A percentile compares a stretch with the other conserved stretches of the same genome.
phyloP scores from a whole-genome alignment of 2,113 vertebrate genomes.

The Hassar affinis region DNA sequence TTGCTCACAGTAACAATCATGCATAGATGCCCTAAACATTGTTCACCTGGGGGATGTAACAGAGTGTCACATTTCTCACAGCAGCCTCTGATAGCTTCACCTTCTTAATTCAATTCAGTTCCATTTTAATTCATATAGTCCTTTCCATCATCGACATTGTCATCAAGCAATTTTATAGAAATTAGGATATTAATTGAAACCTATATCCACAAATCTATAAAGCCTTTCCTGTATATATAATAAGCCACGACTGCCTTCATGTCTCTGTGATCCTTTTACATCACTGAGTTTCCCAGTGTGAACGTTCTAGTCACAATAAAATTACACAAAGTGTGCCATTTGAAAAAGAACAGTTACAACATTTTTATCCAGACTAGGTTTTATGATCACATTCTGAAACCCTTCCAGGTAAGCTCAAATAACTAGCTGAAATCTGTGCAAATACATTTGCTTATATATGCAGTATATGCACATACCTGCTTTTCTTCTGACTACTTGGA shows the following conservation, averaged over 20 bases:
- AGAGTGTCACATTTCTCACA: neutral
- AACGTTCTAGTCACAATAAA: neutral
- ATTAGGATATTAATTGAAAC: neutral
- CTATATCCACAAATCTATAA: neutral
- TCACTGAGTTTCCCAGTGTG: neutral
- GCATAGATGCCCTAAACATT: neutral
- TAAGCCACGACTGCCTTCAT: neutral
- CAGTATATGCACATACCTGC: too few species aligned
- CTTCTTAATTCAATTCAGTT: neutral
- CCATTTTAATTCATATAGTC: neutral
- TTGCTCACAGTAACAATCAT: neutral
- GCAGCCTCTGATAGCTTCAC: neutral
- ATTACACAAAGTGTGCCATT: neutral
- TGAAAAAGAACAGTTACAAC: neutral
- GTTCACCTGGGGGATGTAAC: neutral
- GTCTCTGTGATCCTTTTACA: neutral
- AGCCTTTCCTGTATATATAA: neutral
- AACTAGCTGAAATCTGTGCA: neutral
- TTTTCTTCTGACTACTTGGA: neutral
- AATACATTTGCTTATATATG: neutral
- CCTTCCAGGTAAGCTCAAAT: neutral
- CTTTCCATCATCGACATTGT: neutral
- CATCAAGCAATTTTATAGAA: neutral
- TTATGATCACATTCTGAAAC: neutral
- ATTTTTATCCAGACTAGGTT: neutral